phyloP scores from a whole-genome alignment of 2,888 invertebrate species.

The Rhagium mordax region DNA sequence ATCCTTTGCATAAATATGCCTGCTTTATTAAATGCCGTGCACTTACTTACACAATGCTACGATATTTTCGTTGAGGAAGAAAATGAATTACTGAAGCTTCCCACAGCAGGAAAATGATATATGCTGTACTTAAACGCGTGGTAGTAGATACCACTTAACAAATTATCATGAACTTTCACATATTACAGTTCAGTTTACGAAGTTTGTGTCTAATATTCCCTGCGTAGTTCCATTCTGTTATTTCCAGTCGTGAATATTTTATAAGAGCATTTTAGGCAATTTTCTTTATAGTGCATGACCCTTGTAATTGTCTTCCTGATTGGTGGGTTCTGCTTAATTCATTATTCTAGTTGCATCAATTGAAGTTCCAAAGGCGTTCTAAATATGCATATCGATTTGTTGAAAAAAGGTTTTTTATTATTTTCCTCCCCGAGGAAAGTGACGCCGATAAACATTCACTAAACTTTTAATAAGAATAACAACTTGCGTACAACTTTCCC shows the following conservation, averaged over 20 bases:
- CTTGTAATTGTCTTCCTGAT: no score
- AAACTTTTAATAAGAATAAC: neutral
- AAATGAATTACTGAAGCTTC: slow-evolving; percentile 5
- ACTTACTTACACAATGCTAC: neutral
- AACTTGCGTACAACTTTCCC: neutral
- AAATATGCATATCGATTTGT: no score
- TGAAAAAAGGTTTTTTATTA: no score
- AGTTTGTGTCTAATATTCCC: neutral
- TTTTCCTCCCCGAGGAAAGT: neutral
- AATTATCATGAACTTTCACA: slow-evolving; percentile 15
- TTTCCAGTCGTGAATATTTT: neutral
- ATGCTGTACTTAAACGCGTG: neutral
- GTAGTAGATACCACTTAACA: slow-evolving; percentile 8
- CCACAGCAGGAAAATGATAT: neutral
- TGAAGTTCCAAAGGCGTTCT: no score
- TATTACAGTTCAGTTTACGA: neutral
- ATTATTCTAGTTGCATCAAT: no score
- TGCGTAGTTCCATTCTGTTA: neutral
- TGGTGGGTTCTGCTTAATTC: no score
- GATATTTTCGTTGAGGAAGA: neutral
- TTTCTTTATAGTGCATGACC: no score
- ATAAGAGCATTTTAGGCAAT: neutral
- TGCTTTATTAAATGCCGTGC: neutral
- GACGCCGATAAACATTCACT: neutral
- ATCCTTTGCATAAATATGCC: neutral